Conservation (phyloP, 2,888 invertebrate species). For the Carabus problematicus region DNA sequence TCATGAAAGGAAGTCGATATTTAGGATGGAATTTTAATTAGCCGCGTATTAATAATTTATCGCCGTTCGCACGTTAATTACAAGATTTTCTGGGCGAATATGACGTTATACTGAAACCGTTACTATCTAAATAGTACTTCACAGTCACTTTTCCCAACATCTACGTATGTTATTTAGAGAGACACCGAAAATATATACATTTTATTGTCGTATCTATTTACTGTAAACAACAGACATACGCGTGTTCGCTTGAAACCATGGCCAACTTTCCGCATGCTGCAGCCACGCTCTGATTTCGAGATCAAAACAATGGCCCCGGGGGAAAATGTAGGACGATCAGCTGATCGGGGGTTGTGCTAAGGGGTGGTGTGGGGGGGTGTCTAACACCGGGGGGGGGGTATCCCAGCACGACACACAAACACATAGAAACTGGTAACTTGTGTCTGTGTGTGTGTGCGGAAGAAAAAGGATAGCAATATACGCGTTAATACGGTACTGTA, state of each 20-base stretch:
- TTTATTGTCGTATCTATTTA: no score
- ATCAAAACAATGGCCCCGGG: slow-evolving; percentile 34
- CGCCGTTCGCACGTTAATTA: slow-evolving; percentile 40
- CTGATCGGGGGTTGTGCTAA: slow-evolving; percentile 22
- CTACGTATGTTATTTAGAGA: no score
- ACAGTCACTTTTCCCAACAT: no score
- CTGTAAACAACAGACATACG: neutral
- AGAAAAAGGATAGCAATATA: neutral
- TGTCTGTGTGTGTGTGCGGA: neutral
- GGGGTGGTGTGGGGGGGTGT: slow-evolving; percentile 1
- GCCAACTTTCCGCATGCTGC: no score
- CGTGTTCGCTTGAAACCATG: no score
- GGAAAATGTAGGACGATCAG: slow-evolving; percentile 42
- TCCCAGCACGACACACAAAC: slow-evolving; percentile 33
- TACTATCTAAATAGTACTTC: no score
- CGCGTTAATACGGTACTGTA: slow-evolving; percentile 41
- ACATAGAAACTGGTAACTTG: slow-evolving; percentile 12
- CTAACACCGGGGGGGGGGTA: slow-evolving; percentile 2
- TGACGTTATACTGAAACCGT: no score
- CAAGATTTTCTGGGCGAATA: slow-evolving; percentile 8
- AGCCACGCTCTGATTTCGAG: neutral
- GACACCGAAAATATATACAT: no score
- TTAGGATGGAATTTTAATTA: slow-evolving; percentile 42
- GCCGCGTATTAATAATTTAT: slow-evolving; percentile 38
- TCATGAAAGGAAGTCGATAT: slow-evolving; percentile 36